phyloP scores from a whole-genome alignment of 2,888 invertebrate species.

The Drosophila dives region DNA sequence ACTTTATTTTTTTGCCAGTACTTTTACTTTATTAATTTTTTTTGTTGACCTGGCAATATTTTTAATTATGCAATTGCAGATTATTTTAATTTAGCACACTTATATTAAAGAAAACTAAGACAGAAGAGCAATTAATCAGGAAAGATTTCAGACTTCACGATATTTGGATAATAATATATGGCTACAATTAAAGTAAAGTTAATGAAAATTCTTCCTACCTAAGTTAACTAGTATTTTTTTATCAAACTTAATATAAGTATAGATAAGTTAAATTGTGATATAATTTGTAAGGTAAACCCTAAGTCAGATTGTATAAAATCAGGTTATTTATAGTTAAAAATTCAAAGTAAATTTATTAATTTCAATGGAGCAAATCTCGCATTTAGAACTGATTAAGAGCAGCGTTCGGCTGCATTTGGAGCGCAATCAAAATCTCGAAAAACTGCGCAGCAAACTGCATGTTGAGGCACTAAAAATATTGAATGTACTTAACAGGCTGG shows the following conservation, averaged over 20 bases:
- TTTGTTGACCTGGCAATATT: conserved; percentile 12
- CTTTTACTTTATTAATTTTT: background rate
- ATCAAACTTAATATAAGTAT: background rate
- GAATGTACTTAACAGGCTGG: conserved; percentile 46
- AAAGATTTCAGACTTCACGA: background rate
- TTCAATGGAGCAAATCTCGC: conserved; percentile 32
- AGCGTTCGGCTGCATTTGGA: conserved; percentile 53
- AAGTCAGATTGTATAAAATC: too few relatives aligned
- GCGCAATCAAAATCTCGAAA: conserved; percentile 68
- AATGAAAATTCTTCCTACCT: background rate
- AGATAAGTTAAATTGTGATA: background rate
- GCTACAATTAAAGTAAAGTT: background rate
- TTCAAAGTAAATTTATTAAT: conserved; percentile 5
- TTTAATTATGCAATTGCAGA: conserved; percentile 3
- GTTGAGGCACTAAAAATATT: conserved; percentile 75
- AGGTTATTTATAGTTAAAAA: background rate
- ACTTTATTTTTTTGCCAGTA: background rate
- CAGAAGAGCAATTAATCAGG: background rate
- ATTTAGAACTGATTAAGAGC: conserved; percentile 38
- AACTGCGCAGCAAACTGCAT: conserved; percentile 78
- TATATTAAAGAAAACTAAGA: background rate
- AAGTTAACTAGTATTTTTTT: background rate
- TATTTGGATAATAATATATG: background rate
- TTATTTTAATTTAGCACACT: background rate
- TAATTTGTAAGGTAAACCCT: too few relatives aligned